Conservation (phyloP, 2,888 invertebrate genomes). For the Temnothorax ravouxi region DNA sequence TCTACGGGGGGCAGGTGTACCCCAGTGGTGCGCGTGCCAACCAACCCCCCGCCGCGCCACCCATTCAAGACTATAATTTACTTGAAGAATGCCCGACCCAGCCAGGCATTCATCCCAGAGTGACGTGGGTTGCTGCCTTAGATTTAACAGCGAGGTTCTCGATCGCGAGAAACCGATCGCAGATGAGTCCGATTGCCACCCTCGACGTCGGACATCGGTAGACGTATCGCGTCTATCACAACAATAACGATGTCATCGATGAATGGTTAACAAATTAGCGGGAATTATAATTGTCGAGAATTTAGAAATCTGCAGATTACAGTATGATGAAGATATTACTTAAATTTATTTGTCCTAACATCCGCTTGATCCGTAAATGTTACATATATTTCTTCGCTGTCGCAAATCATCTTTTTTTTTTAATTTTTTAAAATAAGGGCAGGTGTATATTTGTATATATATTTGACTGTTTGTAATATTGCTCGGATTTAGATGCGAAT, state of each 20-base stretch:
- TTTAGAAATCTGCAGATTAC: neutral
- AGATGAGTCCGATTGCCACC: slow-evolving; percentile 62
- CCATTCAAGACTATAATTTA: slow-evolving; percentile 87
- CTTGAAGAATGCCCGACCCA: slow-evolving; percentile 85
- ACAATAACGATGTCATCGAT: neutral
- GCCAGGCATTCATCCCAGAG: slow-evolving; percentile 80
- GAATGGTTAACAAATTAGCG: neutral
- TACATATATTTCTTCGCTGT: neutral
- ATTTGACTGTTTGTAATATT: neutral
- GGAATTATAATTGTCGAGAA: neutral
- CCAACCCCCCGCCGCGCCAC: slow-evolving; percentile 84
- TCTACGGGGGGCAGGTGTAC: slow-evolving; percentile 85
- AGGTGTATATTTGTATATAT: neutral
- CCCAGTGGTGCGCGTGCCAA: slow-evolving; percentile 85
- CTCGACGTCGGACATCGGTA: slow-evolving; percentile 54
- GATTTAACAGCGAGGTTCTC: slow-evolving; percentile 64
- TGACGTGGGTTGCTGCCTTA: slow-evolving; percentile 76
- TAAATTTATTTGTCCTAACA: too few species aligned
- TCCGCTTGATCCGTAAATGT: neutral
- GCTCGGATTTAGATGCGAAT: neutral
- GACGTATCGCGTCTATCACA: slow-evolving; percentile 27
- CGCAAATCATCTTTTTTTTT: neutral
- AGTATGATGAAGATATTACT: neutral
- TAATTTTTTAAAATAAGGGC: neutral
- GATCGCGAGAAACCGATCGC: slow-evolving; percentile 68